Base-by-base conservation (phyloP, 1,140 invertebrate species). In the Temnothorax longispinosus region DNA sequence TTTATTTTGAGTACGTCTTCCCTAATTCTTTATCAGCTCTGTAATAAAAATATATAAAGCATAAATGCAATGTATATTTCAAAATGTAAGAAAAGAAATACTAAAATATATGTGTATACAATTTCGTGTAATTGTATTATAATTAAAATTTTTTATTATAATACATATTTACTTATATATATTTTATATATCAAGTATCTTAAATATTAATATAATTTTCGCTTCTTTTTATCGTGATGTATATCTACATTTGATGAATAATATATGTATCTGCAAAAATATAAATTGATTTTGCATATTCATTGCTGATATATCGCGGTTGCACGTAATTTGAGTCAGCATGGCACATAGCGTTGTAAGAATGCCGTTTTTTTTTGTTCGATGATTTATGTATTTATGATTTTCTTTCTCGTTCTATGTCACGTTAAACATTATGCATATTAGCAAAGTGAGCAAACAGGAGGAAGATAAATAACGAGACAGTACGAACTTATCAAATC, bases 301-400 rank as follows among this genome's bases (percentile, higher is more conserved):
- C 54, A 84, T 74, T 50, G n/a, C 67, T 47, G 52, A 84, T 74
- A 60, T 74, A 71, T 84, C 27, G 54, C 54, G 11, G 54, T 50
- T 62, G 80, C 80, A 84, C 60, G 44, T 84, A 60, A 84, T 84
- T 84, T 60, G 80, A 84, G 41, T 84, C 54, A 44, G 52, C 52
- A 74, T 52, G 27, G 54, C 41, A 50, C 32, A 27, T 27, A 60
- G n/a, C 15, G 78, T 56, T 81, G 78, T 44, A 62, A 62, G 41
- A 74, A 74, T 74, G 80, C 18, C 13, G n/a, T 44, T 74, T 72
- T 74, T 72, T 27, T 74, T 84, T 52, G 32, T 74, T 50, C 21
- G 18, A 74, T 84, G 69, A 75, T 74, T 84, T 84, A 84, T 84
- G 69, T n/a, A 84, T 84, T 84, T 74, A 50, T 84, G 80, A 84